Evolutionary conservation across 1,140 invertebrate species (phyloP), one percentile per base, ranked within the genome.

Genomic region (Teleopsis dalmanni): DNA sequence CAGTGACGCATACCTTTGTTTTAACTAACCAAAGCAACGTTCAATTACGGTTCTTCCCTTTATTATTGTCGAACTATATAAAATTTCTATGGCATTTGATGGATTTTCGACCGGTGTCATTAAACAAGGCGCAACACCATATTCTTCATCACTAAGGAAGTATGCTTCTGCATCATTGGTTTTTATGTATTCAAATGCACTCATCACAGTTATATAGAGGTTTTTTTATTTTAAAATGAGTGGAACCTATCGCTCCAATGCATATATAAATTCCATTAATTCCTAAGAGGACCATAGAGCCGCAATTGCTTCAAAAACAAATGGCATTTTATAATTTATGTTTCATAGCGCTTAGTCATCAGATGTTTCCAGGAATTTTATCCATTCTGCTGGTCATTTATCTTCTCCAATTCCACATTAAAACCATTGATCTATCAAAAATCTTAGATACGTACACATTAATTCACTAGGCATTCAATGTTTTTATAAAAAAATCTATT

Each of bases 371-470:
- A 27, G 42, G 27, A 45, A 45, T 34, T 45, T 48, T 37, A 55
- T 48, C 47, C 47, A 56, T 21, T 57, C 9, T 16, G 50, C 18
- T 36, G 41, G 22, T 52, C 55, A 53, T 19, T 47, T 14, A 21
- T 51, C 49, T 53, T 55, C 52, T 6, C 48, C 56, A 19, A 58
- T 45, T 11, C 52, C 48, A 21, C 22, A 44, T 49, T 60, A 52
- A 41, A 57, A 60, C 13, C 57, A 57, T 14, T 54, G 57, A 50
- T 60, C 55, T 16, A 33, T 40, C 4, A 54, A 18, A 31, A 51
- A 58, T 23, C 52, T 41, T 40, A 60, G 45, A 53, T 57, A 58
- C 11, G 51, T 35, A 51, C 46, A 37, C 48, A 58, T 49, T 59
- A 48, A 13, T 52, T 35, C 16, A 44, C 26, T 10, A 57, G 41